These are phyloP conservation scores for Lasioglossum villosulum DNA, from an alignment of 2,888 invertebrate species.

Conservation along the genomic window DNA sequence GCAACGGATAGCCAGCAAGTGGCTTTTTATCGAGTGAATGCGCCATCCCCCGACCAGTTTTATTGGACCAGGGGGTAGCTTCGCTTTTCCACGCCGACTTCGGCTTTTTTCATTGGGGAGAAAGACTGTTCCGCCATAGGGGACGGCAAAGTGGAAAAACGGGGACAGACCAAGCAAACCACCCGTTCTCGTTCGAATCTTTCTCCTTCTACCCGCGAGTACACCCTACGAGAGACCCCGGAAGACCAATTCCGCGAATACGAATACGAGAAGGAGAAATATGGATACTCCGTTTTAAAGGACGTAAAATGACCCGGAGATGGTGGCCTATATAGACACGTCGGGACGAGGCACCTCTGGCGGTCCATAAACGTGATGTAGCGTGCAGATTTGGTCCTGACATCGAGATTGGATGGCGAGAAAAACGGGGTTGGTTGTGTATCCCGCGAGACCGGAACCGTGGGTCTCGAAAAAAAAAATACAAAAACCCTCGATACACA, in stretches of 20 bases:
- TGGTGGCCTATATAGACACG: conserved; percentile 74
- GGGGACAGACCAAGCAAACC: conserved; percentile 40
- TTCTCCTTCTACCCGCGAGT: conserved; percentile 14
- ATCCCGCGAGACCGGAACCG: conserved; percentile 50
- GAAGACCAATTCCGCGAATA: conserved; percentile 79
- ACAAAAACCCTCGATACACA: not conserved
- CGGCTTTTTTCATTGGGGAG: conserved; percentile 60
- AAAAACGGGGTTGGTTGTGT: conserved; percentile 14
- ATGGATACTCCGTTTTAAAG: conserved; percentile 80
- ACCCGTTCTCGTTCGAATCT: not conserved
- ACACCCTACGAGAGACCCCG: conserved; percentile 69
- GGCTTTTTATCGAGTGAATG: conserved; percentile 78
- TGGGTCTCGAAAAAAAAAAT: conserved; percentile 34
- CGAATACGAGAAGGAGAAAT: conserved; percentile 76
- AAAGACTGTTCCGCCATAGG: conserved; percentile 47
- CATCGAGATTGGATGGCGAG: conserved; percentile 72
- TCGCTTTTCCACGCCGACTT: conserved; percentile 60
- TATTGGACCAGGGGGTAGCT: conserved; percentile 67
- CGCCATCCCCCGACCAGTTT: conserved; percentile 71
- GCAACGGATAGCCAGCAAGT: conserved; percentile 74
- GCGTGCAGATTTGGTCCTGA: conserved; percentile 70
- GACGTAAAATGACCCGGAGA: conserved; percentile 79
- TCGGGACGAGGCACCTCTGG: conserved; percentile 71
- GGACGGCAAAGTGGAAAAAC: conserved; percentile 40
- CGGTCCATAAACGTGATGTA: conserved; percentile 80